Conservation (phyloP, 2,888 invertebrate species). For the Oligia fasciuncula region DNA sequence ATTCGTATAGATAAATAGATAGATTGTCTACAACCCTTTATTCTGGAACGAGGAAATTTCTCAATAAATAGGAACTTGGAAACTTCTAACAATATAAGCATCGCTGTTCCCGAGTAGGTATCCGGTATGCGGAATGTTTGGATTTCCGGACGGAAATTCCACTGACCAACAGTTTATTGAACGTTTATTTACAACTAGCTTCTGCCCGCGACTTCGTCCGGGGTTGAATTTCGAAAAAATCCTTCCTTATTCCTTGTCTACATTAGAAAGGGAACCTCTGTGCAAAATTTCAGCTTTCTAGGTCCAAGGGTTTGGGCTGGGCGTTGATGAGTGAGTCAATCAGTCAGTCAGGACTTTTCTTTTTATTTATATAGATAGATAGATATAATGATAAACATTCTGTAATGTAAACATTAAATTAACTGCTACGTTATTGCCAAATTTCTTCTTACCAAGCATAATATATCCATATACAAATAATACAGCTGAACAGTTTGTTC, state of each 20-base stretch:
- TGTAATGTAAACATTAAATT: slow-evolving; percentile 1
- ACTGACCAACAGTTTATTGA: slow-evolving; percentile 20
- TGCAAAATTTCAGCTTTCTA: too few species aligned
- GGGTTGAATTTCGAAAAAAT: too few species aligned
- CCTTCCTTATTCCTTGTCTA: too few species aligned
- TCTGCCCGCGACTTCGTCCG: too few species aligned
- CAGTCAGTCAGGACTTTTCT: too few species aligned
- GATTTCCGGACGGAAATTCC: slow-evolving; percentile 33
- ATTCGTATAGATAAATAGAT: background rate
- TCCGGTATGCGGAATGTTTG: slow-evolving; percentile 29
- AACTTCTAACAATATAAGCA: slow-evolving; percentile 13
- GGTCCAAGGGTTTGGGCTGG: too few species aligned
- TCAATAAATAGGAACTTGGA: background rate
- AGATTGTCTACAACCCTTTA: background rate
- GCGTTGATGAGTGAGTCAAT: too few species aligned
- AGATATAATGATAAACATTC: background rate
- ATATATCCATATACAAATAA: too few species aligned
- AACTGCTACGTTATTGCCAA: background rate
- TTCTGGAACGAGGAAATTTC: background rate
- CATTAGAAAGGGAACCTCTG: too few species aligned
- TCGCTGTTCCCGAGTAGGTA: slow-evolving; percentile 14
- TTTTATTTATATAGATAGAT: too few species aligned
- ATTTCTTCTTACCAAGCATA: background rate
- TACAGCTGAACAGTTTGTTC: too few species aligned
- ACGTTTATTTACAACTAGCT: background rate